Percentiles rank a stretch among this genome's conserved stretches.
phyloP scores from a whole-genome alignment of 1,140 invertebrate species.

The Thalassaphorura encarpata region DNA sequence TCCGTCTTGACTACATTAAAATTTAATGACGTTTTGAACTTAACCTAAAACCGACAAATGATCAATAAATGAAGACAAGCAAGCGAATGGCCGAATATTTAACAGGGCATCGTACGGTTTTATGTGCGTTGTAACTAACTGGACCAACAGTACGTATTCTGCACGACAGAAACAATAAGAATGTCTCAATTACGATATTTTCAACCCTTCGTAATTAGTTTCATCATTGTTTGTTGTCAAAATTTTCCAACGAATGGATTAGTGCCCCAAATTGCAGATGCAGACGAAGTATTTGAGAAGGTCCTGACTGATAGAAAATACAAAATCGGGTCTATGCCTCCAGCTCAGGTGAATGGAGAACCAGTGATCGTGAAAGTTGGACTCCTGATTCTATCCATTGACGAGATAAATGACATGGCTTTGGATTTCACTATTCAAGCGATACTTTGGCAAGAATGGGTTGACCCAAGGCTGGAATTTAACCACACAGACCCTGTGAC shows the following conservation, averaged over 20 bases:
- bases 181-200: not conserved
- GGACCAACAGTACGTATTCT: too few relatives aligned
- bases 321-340: not conserved
- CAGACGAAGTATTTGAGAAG: too few relatives aligned
- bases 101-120: too few relatives aligned
- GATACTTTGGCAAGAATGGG: constrained; percentile 13
- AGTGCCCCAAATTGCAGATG: not conserved
- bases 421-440: constrained; percentile 7
- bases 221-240: not conserved
- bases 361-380: not conserved
- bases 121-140: too few relatives aligned
- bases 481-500: not conserved
- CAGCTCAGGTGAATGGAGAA: not conserved
- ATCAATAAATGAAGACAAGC: too few relatives aligned
- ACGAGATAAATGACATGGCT: constrained; percentile 6
- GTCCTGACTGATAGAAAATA: too few relatives aligned
- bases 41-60: too few relatives aligned
- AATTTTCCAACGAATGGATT: not conserved
- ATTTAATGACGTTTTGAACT: too few relatives aligned
- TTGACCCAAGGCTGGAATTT: constrained; percentile 1
- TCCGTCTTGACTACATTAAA: too few relatives aligned
- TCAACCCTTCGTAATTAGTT: not conserved
- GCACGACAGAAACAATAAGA: too few relatives aligned
- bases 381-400: not conserved
- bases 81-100: too few relatives aligned